Base-by-base conservation (phyloP, 37 sponge, comb jelly and placozoan genomes). In the Agelas oroides region DNA sequence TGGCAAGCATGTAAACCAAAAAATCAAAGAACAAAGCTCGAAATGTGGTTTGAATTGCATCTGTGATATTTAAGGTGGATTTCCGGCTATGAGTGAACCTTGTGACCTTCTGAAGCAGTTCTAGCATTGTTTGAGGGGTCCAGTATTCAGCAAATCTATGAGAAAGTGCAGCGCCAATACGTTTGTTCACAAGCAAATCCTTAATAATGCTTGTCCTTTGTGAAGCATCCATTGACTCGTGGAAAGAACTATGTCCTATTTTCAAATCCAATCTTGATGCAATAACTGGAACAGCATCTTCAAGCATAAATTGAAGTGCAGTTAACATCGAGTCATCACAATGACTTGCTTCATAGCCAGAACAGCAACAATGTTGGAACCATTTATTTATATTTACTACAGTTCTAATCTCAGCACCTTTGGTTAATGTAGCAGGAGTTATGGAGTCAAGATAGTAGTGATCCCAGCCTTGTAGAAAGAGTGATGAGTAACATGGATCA, bases 391-490 rank as follows among this genome's bases (percentile, higher is more conserved):
- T 76, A 15, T 76, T 37, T 56, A 76, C 21, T 19, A 53, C 56
- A 24, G 36, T 36, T 33, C 27, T 18, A 23, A 27, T 12, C 5
- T 27, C 25, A 25, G 18, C 56, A 3, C 27, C 62, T 27, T 5
- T 5, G n/a, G 62, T 61, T 25, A 61, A 61, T 25, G n/a, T 61
- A 14, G 27, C 56, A 8, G 23, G 68, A 5, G 58, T 53, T 71
- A 78, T 78, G 21, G 80, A 35, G 53, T 92, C 93, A 5, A 88
- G 61, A 66, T 88, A 92, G 37, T 62, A 57, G 70, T 88, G 88
- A 63, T 85, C 85, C 93, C 93, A 92, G 11, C 93, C 93, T 38
- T 84, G 62, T 30, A 92, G 88, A 69, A 92, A 92, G 24, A 84
- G 55, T 55, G 93, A 67, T 33, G 89, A 89, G 59, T 92, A 92